Base-by-base conservation (phyloP, 1,140 invertebrate species). In the Drosophila ananassae region DNA sequence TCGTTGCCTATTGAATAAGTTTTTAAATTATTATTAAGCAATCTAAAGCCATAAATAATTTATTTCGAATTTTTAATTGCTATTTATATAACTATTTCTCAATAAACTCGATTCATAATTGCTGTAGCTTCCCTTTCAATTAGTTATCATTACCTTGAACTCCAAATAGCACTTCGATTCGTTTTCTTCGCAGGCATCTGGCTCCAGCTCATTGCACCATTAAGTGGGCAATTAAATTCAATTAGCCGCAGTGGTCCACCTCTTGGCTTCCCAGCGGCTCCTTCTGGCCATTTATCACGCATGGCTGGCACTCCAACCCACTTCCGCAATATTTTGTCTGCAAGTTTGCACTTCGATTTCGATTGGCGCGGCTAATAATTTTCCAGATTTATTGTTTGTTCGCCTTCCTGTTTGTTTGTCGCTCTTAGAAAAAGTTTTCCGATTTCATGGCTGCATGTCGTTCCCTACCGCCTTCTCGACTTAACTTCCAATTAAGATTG, bases 171-270 rank as follows among this genome's bases (percentile, higher is more conserved):
- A 28, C 0, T 55, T 44, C 50, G 39, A 59, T 55, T 77, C 52
- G 54, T 47, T 77, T 62, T 61, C 68, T 61, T 58, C 58, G 24
- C 32, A 25, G 67, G 32, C 58, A 34, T 47, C 53, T 55, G 72
- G 69, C 53, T 63, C 50, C 53, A 72, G 77, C 73, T 77, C 66
- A 78, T 63, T 84, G 77, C 72, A 64, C 82, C 69, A 75, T 87
- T 78, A 82, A 87, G 74, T 75, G 69, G 73, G 50, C 83, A 85
- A 87, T 85, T 87, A 89, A 82, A 87, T 85, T 78, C 83, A 87
- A 85, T 85, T 85, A 89, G 62, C 61, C 58, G 51, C 61, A 60
- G 22, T 22, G 39, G 62, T 68, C 37, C 41, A 51, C 50, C 48
- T 61, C 48, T 2, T 12, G 30, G 71, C 13, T 50, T 44, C 47